These are phyloP conservation scores for Pogonophryne albipinna DNA, from an alignment of 2,797 vertebrate species.

Conservation along the genomic window DNA sequence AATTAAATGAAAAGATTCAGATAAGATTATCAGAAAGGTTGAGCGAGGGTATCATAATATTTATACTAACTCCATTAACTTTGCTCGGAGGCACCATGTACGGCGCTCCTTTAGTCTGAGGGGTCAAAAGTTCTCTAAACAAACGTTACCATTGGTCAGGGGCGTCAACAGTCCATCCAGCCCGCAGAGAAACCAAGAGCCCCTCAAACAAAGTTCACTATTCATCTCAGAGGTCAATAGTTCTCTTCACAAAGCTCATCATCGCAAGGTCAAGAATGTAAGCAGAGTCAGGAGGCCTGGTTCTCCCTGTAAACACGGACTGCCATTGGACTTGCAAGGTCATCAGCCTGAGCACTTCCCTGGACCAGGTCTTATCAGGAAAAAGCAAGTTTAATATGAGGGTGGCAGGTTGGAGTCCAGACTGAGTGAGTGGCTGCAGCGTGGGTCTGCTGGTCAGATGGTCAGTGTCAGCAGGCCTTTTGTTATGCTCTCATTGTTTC, in stretches of 20 bases:
- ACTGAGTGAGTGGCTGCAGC: slow-evolving; percentile 64
- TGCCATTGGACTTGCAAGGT: slow-evolving; percentile 60
- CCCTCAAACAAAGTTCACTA: slow-evolving; percentile 73
- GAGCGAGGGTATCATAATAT: slow-evolving; percentile 49
- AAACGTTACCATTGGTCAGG: slow-evolving; percentile 71
- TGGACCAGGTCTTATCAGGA: slow-evolving; percentile 50
- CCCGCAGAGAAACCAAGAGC: slow-evolving; percentile 45
- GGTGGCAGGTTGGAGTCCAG: slow-evolving; percentile 58
- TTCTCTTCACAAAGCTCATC: slow-evolving; percentile 68
- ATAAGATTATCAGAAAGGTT: slow-evolving; percentile 30
- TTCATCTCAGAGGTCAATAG: slow-evolving; percentile 79
- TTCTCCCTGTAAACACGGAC: slow-evolving; percentile 62
- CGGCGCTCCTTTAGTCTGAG: slow-evolving; percentile 46
- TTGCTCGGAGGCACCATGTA: slow-evolving; percentile 43
- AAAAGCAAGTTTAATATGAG: slow-evolving; percentile 47
- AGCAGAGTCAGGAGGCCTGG: slow-evolving; percentile 54
- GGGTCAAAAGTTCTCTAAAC: slow-evolving; percentile 80
- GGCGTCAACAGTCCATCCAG: slow-evolving; percentile 70
- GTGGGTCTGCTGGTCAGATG: slow-evolving; percentile 78
- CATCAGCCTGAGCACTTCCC: slow-evolving; percentile 31
- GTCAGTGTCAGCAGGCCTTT: slow-evolving; percentile 82
- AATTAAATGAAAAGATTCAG: neutral
- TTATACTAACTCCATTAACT: slow-evolving; percentile 38
- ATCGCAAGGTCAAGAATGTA: slow-evolving; percentile 74
- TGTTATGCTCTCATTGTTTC: slow-evolving; percentile 80